phyloP scores from a whole-genome alignment of 2,888 invertebrate genomes.

The Pseudolycoriella hygida region DNA sequence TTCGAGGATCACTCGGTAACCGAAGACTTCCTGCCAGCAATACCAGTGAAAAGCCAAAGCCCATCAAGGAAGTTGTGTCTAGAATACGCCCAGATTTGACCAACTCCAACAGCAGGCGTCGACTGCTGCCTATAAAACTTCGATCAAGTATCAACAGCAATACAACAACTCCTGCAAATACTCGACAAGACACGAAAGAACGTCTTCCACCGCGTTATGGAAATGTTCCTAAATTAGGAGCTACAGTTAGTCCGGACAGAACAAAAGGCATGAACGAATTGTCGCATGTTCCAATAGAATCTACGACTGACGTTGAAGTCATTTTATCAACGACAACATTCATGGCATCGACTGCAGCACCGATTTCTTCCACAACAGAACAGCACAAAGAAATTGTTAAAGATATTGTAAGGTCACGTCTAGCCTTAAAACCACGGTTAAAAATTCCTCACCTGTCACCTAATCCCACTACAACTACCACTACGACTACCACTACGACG shows the following conservation, averaged over 20 bases:
- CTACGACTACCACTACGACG: not conserved
- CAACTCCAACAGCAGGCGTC: conserved; percentile 14
- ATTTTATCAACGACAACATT: conserved; percentile 15
- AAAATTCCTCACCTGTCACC: not conserved
- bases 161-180: conserved; percentile 14
- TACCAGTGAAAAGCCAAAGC: not conserved
- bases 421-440: not conserved
- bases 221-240: not conserved
- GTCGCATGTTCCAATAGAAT: too few species aligned
- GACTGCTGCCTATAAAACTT: conserved; percentile 1
- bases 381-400: not conserved
- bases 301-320: not conserved
- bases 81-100: conserved; percentile 8
- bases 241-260: too few species aligned
- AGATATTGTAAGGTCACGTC: not conserved
- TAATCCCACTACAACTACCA: not conserved
- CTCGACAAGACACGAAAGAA: not conserved
- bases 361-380: not conserved
- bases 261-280: too few species aligned
- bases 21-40: not conserved
- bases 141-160: conserved; percentile 5
- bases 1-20: not conserved
- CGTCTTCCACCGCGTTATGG: not conserved
- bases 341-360: conserved; percentile 6
- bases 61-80: conserved; percentile 8